These are phyloP conservation scores for Mactromeris polynyma DNA, from an alignment of 2,888 invertebrate species.

Conservation along the genomic window DNA sequence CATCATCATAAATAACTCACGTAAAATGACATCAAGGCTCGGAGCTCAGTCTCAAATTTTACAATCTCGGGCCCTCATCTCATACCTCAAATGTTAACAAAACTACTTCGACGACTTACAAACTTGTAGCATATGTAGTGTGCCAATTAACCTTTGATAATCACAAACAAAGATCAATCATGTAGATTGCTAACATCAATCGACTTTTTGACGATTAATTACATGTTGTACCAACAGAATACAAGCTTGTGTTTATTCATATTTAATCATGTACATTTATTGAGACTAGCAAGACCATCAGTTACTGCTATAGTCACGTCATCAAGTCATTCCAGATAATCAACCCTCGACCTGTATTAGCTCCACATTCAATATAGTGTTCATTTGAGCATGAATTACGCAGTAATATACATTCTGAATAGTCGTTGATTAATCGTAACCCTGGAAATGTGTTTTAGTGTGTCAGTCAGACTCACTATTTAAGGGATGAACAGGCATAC, in stretches of 20 bases:
- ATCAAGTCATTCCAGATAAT: neutral
- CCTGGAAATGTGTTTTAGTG: neutral
- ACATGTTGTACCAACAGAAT: neutral
- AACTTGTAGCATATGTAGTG: neutral
- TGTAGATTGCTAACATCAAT: neutral
- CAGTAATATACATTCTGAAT: neutral
- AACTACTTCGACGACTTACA: neutral
- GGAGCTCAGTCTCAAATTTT: too few relatives aligned
- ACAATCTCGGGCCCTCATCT: neutral
- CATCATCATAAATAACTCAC: too few relatives aligned
- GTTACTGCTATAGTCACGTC: neutral
- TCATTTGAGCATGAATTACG: neutral
- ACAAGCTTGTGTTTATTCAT: neutral
- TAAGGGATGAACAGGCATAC: too few relatives aligned
- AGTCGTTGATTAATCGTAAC: neutral
- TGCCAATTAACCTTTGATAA: neutral
- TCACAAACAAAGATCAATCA: neutral
- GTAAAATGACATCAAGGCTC: too few relatives aligned
- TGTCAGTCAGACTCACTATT: neutral
- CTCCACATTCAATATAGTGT: neutral
- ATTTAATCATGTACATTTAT: conserved; percentile 5
- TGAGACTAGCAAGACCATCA: neutral
- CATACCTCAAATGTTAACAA: neutral
- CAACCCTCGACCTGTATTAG: neutral
- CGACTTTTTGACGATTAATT: neutral